Base-by-base conservation (phyloP, 2,797 vertebrate species). In the Rhabdomys pumilio region DNA sequence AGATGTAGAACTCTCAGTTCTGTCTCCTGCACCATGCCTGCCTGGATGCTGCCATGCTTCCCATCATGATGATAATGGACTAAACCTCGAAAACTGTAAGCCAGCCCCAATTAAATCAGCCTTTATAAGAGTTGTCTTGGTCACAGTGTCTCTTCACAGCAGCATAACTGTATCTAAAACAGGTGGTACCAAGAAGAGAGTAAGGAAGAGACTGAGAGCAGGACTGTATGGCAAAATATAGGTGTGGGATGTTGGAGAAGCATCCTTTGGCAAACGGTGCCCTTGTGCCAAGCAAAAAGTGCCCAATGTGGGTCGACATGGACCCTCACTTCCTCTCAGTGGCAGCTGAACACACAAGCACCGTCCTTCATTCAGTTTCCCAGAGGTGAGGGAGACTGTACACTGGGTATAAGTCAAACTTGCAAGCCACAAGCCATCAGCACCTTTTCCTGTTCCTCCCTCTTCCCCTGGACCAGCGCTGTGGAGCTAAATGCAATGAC, bases 361-460 rank as follows among this genome's bases (percentile, higher is more conserved):
- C 8, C 0, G 3, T 29, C n/a, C 86, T 44, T 44, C n/a, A 22
- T 47, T 34, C 19, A 4, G 55, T 47, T 61, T 80, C 50, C n/a
- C 69, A 44, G 79, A 31, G 15, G 15, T 38, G 17, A 50, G 55
- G 77, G 57, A 53, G 92, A 44, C 59, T 14, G 13, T 10, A 3
- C 50, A 6, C n/a, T 41, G 53, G 38, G 20, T 63, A 55, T 63
- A 50, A 73, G 31, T 93, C 67, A 79, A 29, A 65, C 24, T 12
- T 77, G 47, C 90, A 90, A 96, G 88, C 65, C 85, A 85, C 20
- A 76, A 44, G 38, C 41, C 53, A 14, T n/a, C 38, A 85, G 87
- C 63, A 10, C 53, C 26, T 11, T 29, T 22, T 20, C 24, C 41
- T 57, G 15, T 61, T 41, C 38, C 44, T 47, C 55, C 24, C 29